phyloP scores from a whole-genome alignment of 2,797 vertebrate species.

The Pantherophis vulpinus region DNA sequence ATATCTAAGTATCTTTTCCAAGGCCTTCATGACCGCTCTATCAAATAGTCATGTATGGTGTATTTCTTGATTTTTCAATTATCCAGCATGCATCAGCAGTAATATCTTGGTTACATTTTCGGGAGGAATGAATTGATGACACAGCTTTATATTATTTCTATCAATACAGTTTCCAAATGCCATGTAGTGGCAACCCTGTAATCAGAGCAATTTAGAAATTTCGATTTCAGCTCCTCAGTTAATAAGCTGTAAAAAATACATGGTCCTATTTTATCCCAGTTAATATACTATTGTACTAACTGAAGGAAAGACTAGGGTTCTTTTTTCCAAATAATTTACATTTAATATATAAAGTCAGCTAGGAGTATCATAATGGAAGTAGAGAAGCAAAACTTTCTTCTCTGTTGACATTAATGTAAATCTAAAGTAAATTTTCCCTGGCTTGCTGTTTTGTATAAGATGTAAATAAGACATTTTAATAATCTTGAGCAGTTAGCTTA shows the following conservation, averaged over 20 bases:
- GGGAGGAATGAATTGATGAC: neutral
- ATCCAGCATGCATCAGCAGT: neutral
- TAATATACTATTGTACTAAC: neutral
- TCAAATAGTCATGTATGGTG: neutral
- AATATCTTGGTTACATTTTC: neutral
- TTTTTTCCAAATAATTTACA: neutral
- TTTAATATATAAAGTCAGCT: neutral
- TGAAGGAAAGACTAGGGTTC: neutral
- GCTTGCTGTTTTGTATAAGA: neutral
- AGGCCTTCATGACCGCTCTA: neutral
- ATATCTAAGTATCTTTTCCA: neutral
- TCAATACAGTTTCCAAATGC: neutral
- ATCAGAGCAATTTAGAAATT: slow-evolving; percentile 35
- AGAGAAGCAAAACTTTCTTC: neutral
- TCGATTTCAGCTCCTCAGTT: slow-evolving; percentile 15
- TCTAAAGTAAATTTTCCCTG: neutral
- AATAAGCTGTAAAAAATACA: neutral
- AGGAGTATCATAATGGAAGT: neutral
- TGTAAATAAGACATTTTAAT: neutral
- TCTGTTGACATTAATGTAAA: neutral
- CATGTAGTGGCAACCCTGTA: slow-evolving; percentile 8
- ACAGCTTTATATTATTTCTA: neutral
- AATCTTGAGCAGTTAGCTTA: neutral
- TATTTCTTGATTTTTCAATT: neutral
- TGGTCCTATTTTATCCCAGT: neutral